These are phyloP conservation scores for Vanessa atalanta DNA, from an alignment of 1,140 invertebrate species.

Conservation along the genomic window DNA sequence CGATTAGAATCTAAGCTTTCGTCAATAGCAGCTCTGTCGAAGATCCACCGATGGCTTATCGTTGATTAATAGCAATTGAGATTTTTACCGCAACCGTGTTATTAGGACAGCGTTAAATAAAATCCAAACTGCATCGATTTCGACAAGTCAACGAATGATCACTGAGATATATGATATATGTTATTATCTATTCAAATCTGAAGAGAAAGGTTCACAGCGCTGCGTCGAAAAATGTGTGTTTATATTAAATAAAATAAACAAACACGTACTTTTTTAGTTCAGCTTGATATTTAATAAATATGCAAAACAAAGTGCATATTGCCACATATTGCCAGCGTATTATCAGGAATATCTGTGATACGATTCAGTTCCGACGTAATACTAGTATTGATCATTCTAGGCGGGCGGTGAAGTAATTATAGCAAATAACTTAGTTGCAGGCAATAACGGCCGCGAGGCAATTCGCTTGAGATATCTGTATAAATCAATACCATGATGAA, in stretches of 20 bases:
- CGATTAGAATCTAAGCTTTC: slow-evolving; percentile 80
- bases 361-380: slow-evolving; percentile 20
- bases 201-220: not conserved
- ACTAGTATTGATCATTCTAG: slow-evolving; percentile 28
- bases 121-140: slow-evolving; percentile 51
- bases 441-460: slow-evolving; percentile 25
- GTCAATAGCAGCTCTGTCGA: slow-evolving; percentile 76
- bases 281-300: not conserved
- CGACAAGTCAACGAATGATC: slow-evolving; percentile 56
- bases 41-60: slow-evolving; percentile 67
- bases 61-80: slow-evolving; percentile 77
- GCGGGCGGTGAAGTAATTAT: slow-evolving; percentile 33
- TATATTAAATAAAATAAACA: not conserved
- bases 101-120: slow-evolving; percentile 69
- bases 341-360: not conserved
- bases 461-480: slow-evolving; percentile 29
- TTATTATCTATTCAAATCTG: slow-evolving; percentile 11
- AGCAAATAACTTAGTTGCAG: slow-evolving; percentile 32
- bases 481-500: slow-evolving; percentile 28
- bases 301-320: not conserved
- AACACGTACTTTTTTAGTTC: not conserved
- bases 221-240: not conserved
- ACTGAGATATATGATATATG: slow-evolving; percentile 8
- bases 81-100: slow-evolving; percentile 70
- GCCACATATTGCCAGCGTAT: not conserved